Percentiles rank a stretch among this genome's conserved stretches.
These are phyloP conservation scores for Biston betularia DNA, from an alignment of 2,888 invertebrate species.

Conservation along the genomic window DNA sequence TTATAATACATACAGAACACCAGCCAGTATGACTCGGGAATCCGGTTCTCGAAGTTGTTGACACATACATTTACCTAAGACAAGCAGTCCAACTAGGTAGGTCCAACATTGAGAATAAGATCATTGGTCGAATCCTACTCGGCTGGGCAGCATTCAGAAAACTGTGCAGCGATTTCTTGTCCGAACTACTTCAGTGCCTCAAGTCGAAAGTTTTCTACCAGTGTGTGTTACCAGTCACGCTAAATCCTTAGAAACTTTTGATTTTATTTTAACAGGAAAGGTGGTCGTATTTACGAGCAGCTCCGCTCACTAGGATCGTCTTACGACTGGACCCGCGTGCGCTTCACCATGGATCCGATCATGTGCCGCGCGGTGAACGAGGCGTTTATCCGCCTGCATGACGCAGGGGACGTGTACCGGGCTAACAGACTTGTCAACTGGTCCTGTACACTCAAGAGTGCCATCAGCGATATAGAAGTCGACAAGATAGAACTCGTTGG, in stretches of 20 bases:
- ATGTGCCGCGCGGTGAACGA: constrained; percentile 95
- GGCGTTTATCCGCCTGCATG: constrained; percentile 96
- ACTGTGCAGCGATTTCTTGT: no score
- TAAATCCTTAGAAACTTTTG: neutral
- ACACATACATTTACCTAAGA: no score
- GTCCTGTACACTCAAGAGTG: constrained; percentile 98
- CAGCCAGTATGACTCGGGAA: no score
- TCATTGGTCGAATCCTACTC: no score
- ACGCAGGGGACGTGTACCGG: constrained; percentile 95
- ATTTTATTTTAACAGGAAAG: constrained; percentile 87
- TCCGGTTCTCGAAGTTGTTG: no score
- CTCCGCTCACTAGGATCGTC: constrained; percentile 95
- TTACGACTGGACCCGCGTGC: constrained; percentile 97
- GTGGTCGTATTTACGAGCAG: constrained; percentile 92
- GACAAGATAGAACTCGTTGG: constrained; percentile 97
- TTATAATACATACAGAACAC: no score
- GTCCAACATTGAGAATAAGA: no score
- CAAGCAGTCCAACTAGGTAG: no score
- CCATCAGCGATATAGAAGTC: constrained; percentile 99
- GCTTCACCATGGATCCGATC: constrained; percentile 98
- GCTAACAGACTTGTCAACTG: constrained; percentile 98
- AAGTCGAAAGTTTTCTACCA: no score
- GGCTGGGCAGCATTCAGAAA: no score
- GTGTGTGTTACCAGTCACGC: no score
- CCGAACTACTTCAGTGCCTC: no score